Evolutionary conservation across 2,113 vertebrate species (phyloP), one percentile per base, ranked within the genome.

Genomic region (Anhinga rufa): DNA sequence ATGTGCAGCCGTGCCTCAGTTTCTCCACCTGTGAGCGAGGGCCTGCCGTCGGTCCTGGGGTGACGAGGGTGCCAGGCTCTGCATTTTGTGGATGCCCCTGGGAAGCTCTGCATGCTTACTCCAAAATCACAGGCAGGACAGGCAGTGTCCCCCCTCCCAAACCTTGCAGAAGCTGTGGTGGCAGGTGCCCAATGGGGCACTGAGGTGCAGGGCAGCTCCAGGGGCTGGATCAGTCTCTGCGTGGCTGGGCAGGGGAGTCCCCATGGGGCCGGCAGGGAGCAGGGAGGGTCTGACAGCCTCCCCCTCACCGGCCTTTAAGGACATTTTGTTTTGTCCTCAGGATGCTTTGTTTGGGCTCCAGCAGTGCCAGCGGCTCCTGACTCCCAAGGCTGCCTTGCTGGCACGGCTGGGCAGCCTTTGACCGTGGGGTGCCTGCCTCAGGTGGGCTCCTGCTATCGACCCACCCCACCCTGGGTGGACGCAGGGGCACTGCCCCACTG

Each of bases 261-360:
- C 51, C 6, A 4, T 44, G 46, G 26, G 68, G 51, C 44, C 11
- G 14, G 38, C 82, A n/a, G 18, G 66, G 10, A 71, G 21, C 17
- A 3, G 22, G 29, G 55, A 84, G 64, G 46, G n/a, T 79, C 66
- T 55, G 61, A 71, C 66, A 68, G 62, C 55, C n/a, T 86, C 40
- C 83, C 86, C 71, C 29, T 90, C 49, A 20, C 49, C 4, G 4
- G 70, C 76, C 29, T 94, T 86, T 89, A 87, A 94, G 93, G 88
- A 96, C 90, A 71, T 85, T 92, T 70, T 93, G 85, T 96, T 96
- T 96, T 96, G 94, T 96, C 77, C 93, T 89, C 69, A 29, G 57
- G 26, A 19, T 3, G 8, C 82, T 88, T 97, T 97, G 76, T 93
- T 94, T n/a, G 25, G 46, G 61, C 44, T 92, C 80, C 84, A 82